phyloP scores from a whole-genome alignment of 2,797 vertebrate species.

The Anolis apletophallus region DNA sequence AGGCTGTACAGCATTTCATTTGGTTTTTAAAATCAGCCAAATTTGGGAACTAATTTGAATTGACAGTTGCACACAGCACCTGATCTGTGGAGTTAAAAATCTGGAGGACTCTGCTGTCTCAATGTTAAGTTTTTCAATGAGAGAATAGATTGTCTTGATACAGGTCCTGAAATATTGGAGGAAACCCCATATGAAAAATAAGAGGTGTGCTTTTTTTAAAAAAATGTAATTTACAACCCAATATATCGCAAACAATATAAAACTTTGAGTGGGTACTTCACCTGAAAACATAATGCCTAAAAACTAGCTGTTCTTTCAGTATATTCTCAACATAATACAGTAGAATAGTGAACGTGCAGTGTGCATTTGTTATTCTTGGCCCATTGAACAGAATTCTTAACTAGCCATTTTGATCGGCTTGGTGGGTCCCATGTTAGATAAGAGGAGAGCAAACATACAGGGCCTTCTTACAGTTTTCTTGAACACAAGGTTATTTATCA shows the following conservation, averaged over 20 bases:
- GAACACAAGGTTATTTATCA: not conserved
- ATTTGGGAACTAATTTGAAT: constrained; percentile 48
- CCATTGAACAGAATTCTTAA: constrained; percentile 12
- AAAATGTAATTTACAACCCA: not conserved
- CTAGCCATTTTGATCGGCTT: constrained; percentile 10
- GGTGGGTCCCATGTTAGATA: not conserved
- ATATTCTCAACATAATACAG: constrained; percentile 11
- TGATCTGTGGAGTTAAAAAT: constrained; percentile 38
- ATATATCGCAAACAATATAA: constrained; percentile 36
- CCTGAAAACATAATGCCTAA: not conserved
- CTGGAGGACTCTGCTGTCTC: constrained; percentile 26
- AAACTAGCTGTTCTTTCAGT: constrained; percentile 19
- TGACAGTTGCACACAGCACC: constrained; percentile 8
- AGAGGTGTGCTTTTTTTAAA: not conserved
- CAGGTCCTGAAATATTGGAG: constrained; percentile 2
- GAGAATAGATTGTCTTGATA: constrained; percentile 18
- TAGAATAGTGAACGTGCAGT: not conserved
- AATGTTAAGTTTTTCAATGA: not conserved
- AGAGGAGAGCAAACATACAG: not conserved
- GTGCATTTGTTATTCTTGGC: constrained; percentile 3
- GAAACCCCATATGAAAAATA: constrained; percentile 19
- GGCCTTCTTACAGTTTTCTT: not conserved
- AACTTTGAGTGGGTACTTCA: constrained; percentile 16
- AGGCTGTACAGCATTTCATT: constrained; percentile 35
- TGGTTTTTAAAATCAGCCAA: constrained; percentile 47